These are phyloP conservation scores for Pseudochirops corinnae DNA, from an alignment of 2,797 vertebrate genomes.

Conservation along the genomic window DNA sequence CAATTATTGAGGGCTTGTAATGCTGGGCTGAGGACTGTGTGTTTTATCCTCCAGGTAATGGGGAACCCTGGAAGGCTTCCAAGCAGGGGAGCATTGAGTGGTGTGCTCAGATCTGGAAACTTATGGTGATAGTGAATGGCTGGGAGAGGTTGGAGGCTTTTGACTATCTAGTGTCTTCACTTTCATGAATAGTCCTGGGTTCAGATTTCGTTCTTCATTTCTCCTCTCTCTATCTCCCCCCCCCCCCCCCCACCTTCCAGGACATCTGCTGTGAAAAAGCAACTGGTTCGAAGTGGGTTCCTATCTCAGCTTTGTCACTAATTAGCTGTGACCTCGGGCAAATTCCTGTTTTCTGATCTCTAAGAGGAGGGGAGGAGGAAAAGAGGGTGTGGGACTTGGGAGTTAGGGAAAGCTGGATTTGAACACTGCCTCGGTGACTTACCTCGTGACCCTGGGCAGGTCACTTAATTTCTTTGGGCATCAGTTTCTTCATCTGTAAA, in stretches of 20 bases:
- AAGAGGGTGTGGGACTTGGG: background rate
- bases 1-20: background rate
- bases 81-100: background rate
- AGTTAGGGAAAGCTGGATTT: background rate
- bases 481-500: background rate
- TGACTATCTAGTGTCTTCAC: background rate
- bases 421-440: background rate
- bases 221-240: background rate
- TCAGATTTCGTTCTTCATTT: background rate
- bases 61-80: background rate
- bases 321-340: background rate
- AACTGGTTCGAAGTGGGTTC: background rate
- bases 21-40: background rate
- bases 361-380: background rate
- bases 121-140: background rate
- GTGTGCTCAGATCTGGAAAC: background rate
- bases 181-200: background rate
- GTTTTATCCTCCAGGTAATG: background rate
- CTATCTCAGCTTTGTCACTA: background rate
- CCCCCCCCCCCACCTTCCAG: background rate
- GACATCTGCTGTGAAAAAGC: background rate
- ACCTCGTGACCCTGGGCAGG: background rate
- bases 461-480: background rate
- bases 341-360: background rate
- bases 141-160: background rate